phyloP scores from a whole-genome alignment of 2,113 vertebrate species.

The Tupaia chinensis region DNA sequence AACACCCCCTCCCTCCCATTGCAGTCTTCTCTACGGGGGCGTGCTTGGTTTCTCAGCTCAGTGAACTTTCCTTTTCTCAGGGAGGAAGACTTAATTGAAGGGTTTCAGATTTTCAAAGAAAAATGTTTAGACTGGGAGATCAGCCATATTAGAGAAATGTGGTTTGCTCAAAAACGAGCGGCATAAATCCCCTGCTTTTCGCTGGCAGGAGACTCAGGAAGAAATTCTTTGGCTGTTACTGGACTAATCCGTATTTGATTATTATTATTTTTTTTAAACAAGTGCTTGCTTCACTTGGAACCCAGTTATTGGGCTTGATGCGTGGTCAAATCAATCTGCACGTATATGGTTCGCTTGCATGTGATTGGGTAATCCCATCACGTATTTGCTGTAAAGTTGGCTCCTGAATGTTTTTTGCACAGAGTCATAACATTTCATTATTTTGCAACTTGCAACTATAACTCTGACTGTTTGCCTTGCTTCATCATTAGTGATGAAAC shows the following conservation, averaged over 20 bases:
- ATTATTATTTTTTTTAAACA: slow-evolving; percentile 7
- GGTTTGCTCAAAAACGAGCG: slow-evolving; percentile 64
- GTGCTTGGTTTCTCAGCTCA: slow-evolving; percentile 52
- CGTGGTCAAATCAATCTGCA: slow-evolving; percentile 41
- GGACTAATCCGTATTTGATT: slow-evolving; percentile 61
- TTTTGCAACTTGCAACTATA: slow-evolving; percentile 70
- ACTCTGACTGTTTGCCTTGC: slow-evolving; percentile 50
- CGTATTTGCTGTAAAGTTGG: neutral
- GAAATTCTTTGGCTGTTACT: slow-evolving; percentile 32
- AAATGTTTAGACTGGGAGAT: slow-evolving; percentile 78
- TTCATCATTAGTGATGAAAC: slow-evolving; percentile 76
- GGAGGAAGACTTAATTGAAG: slow-evolving; percentile 69
- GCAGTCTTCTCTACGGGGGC: slow-evolving; percentile 22
- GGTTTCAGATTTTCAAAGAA: slow-evolving; percentile 72
- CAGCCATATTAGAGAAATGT: slow-evolving; percentile 67
- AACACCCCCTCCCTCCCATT: neutral
- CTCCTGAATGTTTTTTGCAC: slow-evolving; percentile 65
- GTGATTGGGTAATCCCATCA: neutral
- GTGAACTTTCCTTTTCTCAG: slow-evolving; percentile 42
- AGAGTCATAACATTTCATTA: slow-evolving; percentile 71
- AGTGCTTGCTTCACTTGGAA: slow-evolving; percentile 51
- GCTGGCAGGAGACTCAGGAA: slow-evolving; percentile 52
- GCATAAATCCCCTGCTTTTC: slow-evolving; percentile 48
- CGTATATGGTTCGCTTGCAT: neutral
- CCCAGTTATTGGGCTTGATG: neutral